Conservation (phyloP, 2,888 invertebrate genomes). For the Melieria picta region DNA sequence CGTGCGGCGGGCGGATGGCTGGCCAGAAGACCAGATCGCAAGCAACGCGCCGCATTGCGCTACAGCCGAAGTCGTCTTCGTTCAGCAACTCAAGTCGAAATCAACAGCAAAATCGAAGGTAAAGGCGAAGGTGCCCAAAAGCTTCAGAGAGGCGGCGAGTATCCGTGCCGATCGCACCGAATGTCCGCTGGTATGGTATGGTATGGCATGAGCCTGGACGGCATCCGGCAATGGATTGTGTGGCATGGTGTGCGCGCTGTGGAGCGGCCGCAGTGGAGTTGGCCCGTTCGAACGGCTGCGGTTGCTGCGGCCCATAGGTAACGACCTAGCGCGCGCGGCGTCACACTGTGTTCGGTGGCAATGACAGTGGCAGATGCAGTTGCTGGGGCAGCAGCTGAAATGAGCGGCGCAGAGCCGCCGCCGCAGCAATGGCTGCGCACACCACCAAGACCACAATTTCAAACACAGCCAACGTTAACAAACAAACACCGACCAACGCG, state of each 20-base stretch:
- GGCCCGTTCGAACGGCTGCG: background rate
- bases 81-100: background rate
- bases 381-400: slow-evolving; percentile 47
- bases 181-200: background rate
- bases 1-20: background rate
- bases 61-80: background rate
- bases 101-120: background rate
- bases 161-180: too few species aligned
- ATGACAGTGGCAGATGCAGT: slow-evolving; percentile 66
- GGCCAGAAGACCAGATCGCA: too few species aligned
- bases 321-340: slow-evolving; percentile 49
- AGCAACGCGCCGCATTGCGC: too few species aligned
- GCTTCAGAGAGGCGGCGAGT: too few species aligned
- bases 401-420: slow-evolving; percentile 38
- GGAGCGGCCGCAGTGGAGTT: background rate
- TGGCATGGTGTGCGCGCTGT: slow-evolving; percentile 8
- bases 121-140: too few species aligned
- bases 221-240: background rate
- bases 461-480: slow-evolving; percentile 10
- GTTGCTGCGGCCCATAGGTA: background rate
- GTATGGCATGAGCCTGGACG: slow-evolving; percentile 21
- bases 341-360: slow-evolving; percentile 67
- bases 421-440: slow-evolving; percentile 2
- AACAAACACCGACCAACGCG: background rate
- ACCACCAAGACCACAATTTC: slow-evolving; percentile 8